These are phyloP conservation scores for Columba guinea DNA, from an alignment of 2,797 vertebrate genomes.

Conservation along the genomic window DNA sequence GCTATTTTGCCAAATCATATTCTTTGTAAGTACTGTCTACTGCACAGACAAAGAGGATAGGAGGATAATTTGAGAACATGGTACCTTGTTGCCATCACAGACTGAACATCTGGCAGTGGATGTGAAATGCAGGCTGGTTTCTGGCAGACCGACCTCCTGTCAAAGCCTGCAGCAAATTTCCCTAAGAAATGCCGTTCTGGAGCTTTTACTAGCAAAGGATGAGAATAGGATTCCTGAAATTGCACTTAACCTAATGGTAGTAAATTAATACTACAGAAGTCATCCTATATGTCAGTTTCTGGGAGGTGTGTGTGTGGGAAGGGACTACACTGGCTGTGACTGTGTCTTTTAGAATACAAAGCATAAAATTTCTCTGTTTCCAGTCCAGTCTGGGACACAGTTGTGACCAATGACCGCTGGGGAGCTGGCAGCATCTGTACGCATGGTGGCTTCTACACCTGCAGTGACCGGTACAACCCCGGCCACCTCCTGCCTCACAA, in stretches of 20 bases:
- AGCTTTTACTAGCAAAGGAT: neutral
- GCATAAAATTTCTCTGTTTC: neutral
- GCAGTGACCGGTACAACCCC: conserved; percentile 89
- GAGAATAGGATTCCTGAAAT: neutral
- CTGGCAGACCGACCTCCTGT: neutral
- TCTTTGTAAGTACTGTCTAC: neutral
- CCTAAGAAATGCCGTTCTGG: neutral
- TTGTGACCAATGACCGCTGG: conserved; percentile 98
- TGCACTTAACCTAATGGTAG: neutral
- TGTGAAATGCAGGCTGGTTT: neutral
- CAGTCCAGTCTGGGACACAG: conserved; percentile 91
- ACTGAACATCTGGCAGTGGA: neutral
- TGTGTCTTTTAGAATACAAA: neutral
- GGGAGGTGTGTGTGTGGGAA: neutral
- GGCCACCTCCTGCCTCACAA: conserved; percentile 90
- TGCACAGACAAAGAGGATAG: neutral
- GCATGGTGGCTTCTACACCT: conserved; percentile 94
- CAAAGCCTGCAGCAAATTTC: neutral
- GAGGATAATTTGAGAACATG: neutral
- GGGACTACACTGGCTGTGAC: neutral
- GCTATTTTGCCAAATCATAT: neutral
- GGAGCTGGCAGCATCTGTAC: conserved; percentile 84
- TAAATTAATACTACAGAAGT: neutral
- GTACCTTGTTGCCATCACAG: neutral
- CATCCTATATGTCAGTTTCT: neutral